A percentile compares a stretch with the other conserved stretches of the same genome.
These are phyloP conservation scores for Acutogordius australiensis DNA, from an alignment of 2,888 invertebrate genomes.

Conservation along the genomic window DNA sequence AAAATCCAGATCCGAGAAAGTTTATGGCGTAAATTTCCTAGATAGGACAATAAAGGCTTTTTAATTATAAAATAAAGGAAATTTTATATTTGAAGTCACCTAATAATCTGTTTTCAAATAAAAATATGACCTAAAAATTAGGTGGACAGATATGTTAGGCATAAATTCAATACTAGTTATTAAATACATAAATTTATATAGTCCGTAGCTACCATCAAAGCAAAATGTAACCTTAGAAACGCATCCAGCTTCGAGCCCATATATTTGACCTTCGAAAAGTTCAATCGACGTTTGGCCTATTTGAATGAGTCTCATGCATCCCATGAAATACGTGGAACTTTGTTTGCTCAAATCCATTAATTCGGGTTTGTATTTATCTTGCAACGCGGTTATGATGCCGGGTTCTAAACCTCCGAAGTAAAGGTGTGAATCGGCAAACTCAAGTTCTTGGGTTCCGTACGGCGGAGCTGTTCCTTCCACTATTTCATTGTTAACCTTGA, in stretches of 20 bases:
- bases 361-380: too few species aligned
- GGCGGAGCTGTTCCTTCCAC: slow-evolving; percentile 15
- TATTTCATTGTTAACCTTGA: slow-evolving; percentile 5
- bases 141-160: too few species aligned
- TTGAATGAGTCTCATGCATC: slow-evolving; percentile 48
- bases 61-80: too few species aligned
- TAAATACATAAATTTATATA: too few species aligned
- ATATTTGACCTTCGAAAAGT: slow-evolving; percentile 38
- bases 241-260: slow-evolving; percentile 43
- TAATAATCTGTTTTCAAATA: too few species aligned
- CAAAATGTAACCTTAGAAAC: slow-evolving; percentile 36
- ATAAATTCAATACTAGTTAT: too few species aligned
- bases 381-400: too few species aligned
- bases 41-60: too few species aligned
- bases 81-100: too few species aligned
- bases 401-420: slow-evolving; percentile 61
- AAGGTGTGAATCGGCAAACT: slow-evolving; percentile 33
- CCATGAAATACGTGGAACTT: slow-evolving; percentile 39
- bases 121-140: too few species aligned
- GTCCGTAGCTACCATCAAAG: too few species aligned
- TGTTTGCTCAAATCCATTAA: too few species aligned
- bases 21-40: background rate
- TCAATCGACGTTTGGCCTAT: slow-evolving; percentile 38
- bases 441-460: slow-evolving; percentile 18
- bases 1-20: background rate